These are phyloP conservation scores for Cygnus olor DNA, from an alignment of 2,797 vertebrate genomes.

Conservation along the genomic window DNA sequence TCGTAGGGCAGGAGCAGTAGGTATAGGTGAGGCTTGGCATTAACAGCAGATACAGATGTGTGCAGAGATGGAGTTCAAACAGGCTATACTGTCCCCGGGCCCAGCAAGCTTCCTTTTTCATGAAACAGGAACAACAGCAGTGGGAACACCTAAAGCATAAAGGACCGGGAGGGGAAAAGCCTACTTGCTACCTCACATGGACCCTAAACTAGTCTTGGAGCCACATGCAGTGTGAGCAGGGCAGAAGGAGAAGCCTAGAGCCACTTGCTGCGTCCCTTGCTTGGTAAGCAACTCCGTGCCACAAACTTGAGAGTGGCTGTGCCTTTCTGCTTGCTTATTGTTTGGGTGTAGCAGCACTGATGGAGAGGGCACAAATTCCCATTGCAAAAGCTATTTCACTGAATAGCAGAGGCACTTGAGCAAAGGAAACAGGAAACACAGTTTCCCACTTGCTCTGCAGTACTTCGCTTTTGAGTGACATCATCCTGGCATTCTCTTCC, in stretches of 20 bases:
- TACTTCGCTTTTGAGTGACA: not conserved
- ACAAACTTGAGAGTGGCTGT: not conserved
- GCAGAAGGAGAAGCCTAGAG: not conserved
- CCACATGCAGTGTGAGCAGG: not conserved
- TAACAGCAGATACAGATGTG: not conserved
- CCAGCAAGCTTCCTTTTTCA: not conserved
- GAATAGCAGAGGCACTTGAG: not conserved
- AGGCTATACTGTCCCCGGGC: not conserved
- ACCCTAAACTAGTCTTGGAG: fast-evolving
- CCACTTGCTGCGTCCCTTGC: not conserved
- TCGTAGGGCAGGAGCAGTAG: fast-evolving
- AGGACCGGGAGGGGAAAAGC: not conserved
- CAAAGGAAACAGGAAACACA: not conserved
- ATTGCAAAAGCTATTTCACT: not conserved
- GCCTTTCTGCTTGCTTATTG: not conserved
- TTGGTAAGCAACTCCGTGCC: fast-evolving
- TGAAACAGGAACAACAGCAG: not conserved
- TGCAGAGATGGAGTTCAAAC: not conserved
- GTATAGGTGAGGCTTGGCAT: not conserved
- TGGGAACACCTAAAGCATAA: not conserved
- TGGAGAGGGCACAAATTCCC: not conserved
- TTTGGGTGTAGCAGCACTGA: not conserved
- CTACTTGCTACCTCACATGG: not conserved
- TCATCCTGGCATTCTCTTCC: not conserved
- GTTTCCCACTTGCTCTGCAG: not conserved